Conservation (phyloP, 2,113 vertebrate species). For the Gasterosteus nipponicus region DNA sequence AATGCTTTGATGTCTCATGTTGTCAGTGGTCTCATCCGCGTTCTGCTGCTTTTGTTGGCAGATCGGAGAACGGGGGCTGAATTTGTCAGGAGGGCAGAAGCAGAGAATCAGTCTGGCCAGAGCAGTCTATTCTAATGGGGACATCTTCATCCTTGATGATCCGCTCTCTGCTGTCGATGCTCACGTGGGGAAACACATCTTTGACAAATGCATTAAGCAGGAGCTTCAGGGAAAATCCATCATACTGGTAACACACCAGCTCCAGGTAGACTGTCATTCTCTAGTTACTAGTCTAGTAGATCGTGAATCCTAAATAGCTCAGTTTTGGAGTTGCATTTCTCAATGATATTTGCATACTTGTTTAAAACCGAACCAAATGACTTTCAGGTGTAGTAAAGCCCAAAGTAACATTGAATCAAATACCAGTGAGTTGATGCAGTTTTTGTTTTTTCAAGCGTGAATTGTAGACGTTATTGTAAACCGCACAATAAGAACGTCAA, state of each 20-base stretch:
- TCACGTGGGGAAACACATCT: constrained; percentile 83
- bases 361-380: too few relatives aligned
- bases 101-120: constrained; percentile 84
- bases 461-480: neutral
- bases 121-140: constrained; percentile 81
- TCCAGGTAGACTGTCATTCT: constrained; percentile 74
- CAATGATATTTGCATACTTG: too few relatives aligned
- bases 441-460: neutral
- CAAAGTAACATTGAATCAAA: too few relatives aligned
- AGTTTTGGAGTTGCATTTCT: neutral
- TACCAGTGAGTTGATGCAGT: too few relatives aligned
- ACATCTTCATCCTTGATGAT: constrained; percentile 84
- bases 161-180: constrained; percentile 84
- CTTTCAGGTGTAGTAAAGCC: too few relatives aligned
- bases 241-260: constrained; percentile 82
- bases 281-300: neutral
- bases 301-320: neutral
- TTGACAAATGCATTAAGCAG: constrained; percentile 84
- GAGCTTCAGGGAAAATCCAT: constrained; percentile 80
- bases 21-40: neutral
- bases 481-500: neutral
- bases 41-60: constrained; percentile 53
- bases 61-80: constrained; percentile 83
- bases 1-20: too few relatives aligned
- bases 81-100: constrained; percentile 85